These are phyloP conservation scores for Capromys pilorides DNA, from an alignment of 2,797 vertebrate species.

Conservation along the genomic window DNA sequence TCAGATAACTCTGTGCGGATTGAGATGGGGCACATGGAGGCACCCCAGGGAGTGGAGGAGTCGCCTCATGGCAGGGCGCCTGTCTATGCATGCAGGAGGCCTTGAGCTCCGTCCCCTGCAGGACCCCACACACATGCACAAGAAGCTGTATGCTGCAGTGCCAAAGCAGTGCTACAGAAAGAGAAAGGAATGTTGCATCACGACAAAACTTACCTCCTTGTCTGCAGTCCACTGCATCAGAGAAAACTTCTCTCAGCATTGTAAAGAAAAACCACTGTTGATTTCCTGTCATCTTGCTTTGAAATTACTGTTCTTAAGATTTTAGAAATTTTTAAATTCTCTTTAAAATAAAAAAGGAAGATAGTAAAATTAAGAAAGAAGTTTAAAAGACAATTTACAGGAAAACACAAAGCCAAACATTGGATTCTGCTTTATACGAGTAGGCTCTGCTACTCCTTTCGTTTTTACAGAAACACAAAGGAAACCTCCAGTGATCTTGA, in stretches of 20 bases:
- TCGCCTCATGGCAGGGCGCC: too few relatives aligned
- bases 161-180: neutral
- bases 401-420: conserved; percentile 10
- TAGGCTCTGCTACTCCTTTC: neutral
- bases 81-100: neutral
- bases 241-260: neutral
- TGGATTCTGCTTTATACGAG: neutral
- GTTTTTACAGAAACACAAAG: conserved; percentile 2
- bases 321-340: too few relatives aligned
- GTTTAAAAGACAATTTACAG: neutral
- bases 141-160: neutral
- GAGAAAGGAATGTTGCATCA: neutral
- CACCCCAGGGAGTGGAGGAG: too few relatives aligned
- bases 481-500: conserved; percentile 1
- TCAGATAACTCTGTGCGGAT: neutral
- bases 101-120: neutral
- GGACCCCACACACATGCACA: neutral
- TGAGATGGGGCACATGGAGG: neutral
- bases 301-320: too few relatives aligned
- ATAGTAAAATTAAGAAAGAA: neutral
- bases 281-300: too few relatives aligned
- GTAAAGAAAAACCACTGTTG: neutral
- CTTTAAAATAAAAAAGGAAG: neutral
- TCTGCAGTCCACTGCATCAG: neutral
- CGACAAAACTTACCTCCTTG: neutral